A percentile compares a stretch with the other conserved stretches of the same genome.
Conservation (phyloP, 1,140 invertebrate species). For the Pseudachorutes palmiensis region DNA sequence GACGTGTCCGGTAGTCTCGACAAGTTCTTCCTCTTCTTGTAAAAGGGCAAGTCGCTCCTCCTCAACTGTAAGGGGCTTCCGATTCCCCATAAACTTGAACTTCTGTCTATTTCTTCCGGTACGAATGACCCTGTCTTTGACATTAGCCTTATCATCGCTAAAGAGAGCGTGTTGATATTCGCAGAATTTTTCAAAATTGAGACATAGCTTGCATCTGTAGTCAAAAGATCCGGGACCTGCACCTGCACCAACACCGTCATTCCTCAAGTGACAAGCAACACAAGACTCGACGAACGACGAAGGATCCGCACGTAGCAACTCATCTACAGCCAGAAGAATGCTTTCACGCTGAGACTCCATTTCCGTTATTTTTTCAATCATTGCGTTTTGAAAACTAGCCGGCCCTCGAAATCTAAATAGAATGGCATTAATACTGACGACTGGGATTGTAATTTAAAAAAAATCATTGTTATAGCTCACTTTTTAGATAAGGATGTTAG, state of each 20-base stretch:
- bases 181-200: conserved; percentile 47
- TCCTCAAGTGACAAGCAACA: conserved; percentile 57
- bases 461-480: conserved; percentile 8
- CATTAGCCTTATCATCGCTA: conserved; percentile 40
- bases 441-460: background rate
- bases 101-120: conserved; percentile 32
- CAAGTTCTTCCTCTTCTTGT: conserved; percentile 33
- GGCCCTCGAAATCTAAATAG: conserved; percentile 41
- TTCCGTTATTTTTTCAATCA: conserved; percentile 45
- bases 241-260: conserved; percentile 30
- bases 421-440: background rate
- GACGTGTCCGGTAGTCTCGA: conserved; percentile 42
- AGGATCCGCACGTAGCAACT: conserved; percentile 41
- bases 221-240: conserved; percentile 29
- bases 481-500: conserved; percentile 17
- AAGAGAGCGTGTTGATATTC: conserved; percentile 51
- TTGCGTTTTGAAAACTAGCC: conserved; percentile 44
- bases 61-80: conserved; percentile 20
- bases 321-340: conserved; percentile 42
- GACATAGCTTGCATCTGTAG: conserved; percentile 47
- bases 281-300: conserved; percentile 49
- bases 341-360: conserved; percentile 43
- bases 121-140: conserved; percentile 37
- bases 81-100: conserved; percentile 21
- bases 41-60: conserved; percentile 20